Evolutionary conservation across 2,113 vertebrate species (phyloP).

Genomic region (Corythornis vintsioides): DNA sequence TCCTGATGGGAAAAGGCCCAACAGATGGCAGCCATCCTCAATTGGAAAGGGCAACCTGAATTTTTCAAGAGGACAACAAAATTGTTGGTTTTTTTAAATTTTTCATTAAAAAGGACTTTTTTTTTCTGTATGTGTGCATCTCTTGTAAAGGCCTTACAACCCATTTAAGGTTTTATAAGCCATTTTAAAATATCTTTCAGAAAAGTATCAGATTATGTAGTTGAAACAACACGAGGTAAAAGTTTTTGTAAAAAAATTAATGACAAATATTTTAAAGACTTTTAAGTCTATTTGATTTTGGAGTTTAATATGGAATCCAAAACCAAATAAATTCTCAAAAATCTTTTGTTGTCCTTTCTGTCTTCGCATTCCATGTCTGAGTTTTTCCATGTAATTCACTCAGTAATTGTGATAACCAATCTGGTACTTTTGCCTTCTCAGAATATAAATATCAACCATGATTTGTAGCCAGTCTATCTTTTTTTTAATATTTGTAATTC

Average conservation of each 20-base stretch:
- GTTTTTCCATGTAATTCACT: conserved; percentile 41
- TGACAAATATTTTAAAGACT: neutral
- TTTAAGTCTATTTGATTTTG: neutral
- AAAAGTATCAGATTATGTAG: neutral
- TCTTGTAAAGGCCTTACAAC: neutral
- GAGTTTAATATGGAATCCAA: neutral
- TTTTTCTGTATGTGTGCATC: neutral
- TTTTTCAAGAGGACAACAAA: conserved; percentile 42
- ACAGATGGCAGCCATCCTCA: neutral
- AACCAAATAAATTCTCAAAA: neutral
- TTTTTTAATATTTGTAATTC: neutral
- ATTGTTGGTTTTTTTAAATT: neutral
- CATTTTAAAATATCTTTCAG: neutral
- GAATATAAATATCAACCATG: conserved; percentile 44
- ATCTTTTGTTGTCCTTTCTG: conserved; percentile 38
- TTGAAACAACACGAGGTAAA: neutral
- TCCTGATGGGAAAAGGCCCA: conserved; percentile 6
- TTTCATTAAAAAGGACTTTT: neutral
- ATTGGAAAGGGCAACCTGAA: conserved; percentile 20
- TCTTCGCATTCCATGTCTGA: conserved; percentile 8
- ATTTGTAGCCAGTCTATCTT: neutral
- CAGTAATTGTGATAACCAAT: conserved; percentile 44
- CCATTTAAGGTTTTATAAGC: neutral
- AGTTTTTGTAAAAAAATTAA: neutral
- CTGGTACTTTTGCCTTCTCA: conserved; percentile 88